phyloP scores from a whole-genome alignment of 2,113 vertebrate genomes.

The Arvicanthis niloticus region DNA sequence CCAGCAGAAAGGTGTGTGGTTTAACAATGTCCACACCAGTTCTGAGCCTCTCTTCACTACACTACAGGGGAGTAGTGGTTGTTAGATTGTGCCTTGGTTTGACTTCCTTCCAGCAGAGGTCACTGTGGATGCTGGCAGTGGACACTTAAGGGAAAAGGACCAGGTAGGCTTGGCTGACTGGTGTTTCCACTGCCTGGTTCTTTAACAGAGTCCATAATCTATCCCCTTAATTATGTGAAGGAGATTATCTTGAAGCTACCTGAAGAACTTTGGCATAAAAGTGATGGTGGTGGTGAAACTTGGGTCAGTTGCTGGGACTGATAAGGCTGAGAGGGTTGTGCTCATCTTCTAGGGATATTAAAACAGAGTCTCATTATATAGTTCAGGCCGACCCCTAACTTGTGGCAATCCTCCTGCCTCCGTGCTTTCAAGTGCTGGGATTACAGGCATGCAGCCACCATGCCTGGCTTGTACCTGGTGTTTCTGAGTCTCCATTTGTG shows the following conservation, averaged over 20 bases:
- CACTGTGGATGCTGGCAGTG: slow-evolving; percentile 67
- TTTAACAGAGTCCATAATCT: background rate
- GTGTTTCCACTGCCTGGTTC: background rate
- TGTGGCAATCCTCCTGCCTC: background rate
- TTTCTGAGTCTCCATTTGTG: slow-evolving; percentile 34
- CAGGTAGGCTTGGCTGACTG: background rate
- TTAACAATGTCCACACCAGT: slow-evolving; percentile 11
- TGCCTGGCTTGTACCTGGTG: background rate
- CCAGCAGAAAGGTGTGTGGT: slow-evolving; percentile 15
- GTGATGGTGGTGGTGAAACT: background rate
- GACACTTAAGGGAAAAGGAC: background rate
- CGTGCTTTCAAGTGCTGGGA: background rate
- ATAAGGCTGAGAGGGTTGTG: background rate
- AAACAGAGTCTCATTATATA: background rate
- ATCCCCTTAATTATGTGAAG: background rate
- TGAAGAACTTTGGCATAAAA: slow-evolving; percentile 12
- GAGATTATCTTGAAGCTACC: slow-evolving; percentile 33
- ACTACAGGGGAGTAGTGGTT: background rate
- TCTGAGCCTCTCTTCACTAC: background rate
- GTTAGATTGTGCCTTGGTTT: slow-evolving; percentile 38
- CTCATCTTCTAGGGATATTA: background rate
- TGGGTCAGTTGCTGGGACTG: slow-evolving; percentile 18
- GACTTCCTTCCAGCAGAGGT: slow-evolving; percentile 77
- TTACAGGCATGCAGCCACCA: background rate
- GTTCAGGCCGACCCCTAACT: background rate